A percentile compares a stretch with the other conserved stretches of the same genome.
Evolutionary conservation across 2,113 vertebrate genomes (phyloP).

Genomic region (Daubentonia madagascariensis): DNA sequence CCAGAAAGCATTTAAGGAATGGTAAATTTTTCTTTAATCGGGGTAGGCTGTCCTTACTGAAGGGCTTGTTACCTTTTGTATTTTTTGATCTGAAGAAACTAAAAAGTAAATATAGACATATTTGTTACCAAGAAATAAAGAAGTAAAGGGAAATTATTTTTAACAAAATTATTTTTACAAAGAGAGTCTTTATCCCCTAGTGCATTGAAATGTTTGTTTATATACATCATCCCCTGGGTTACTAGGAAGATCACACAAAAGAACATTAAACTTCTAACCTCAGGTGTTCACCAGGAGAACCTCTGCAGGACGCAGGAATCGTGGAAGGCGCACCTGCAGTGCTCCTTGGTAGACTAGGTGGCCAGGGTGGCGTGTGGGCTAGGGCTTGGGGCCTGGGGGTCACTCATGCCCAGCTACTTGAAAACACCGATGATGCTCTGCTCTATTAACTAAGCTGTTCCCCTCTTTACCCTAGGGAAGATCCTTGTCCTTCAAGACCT

Average conservation of each 20-base stretch:
- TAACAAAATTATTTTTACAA: no score
- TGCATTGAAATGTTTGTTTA: neutral
- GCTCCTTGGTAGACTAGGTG: no score
- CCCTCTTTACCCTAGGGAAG: conserved; percentile 88
- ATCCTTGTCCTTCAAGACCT: conserved; percentile 94
- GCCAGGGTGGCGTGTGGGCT: rapidly evolving
- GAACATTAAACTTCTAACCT: no score
- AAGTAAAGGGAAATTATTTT: neutral
- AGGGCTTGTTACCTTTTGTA: neutral
- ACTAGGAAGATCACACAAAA: no score
- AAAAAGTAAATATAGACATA: neutral
- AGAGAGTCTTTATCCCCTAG: neutral
- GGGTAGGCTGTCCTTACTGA: neutral
- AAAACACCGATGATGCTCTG: no score
- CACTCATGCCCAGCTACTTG: neutral
- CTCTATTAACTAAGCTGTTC: conserved; percentile 34
- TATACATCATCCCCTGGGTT: neutral
- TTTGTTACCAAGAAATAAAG: neutral
- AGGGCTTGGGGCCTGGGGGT: neutral
- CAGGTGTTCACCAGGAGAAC: neutral
- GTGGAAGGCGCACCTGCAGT: neutral
- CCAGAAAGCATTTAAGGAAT: neutral
- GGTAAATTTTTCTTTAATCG: no score
- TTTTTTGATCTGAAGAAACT: neutral
- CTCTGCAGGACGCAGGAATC: neutral